A percentile compares a stretch with the other conserved stretches of the same genome.
Evolutionary conservation across 2,888 invertebrate species (phyloP).

Genomic region (Callinectes sapidus): DNA sequence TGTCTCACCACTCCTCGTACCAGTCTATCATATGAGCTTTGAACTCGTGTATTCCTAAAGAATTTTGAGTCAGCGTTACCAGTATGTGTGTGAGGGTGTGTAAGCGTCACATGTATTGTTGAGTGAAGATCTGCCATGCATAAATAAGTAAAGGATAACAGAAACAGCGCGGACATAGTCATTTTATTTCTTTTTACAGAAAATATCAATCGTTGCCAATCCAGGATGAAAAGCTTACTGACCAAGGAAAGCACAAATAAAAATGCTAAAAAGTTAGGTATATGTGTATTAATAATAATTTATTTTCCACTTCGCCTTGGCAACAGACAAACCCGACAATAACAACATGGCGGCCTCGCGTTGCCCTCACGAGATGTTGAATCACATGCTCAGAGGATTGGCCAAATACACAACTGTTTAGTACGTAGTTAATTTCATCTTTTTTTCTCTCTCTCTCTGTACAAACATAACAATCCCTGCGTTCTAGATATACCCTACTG

Average conservation of each 20-base stretch:
- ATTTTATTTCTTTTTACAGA: slow-evolving; percentile 70
- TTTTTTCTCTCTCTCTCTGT: slow-evolving; percentile 51
- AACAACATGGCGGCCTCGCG: slow-evolving; percentile 29
- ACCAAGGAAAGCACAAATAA: slow-evolving; percentile 49
- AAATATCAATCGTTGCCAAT: slow-evolving; percentile 70
- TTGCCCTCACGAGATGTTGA: slow-evolving; percentile 26
- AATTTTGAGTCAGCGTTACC: too few relatives aligned
- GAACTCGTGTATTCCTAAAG: too few relatives aligned
- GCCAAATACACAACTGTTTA: slow-evolving; percentile 37
- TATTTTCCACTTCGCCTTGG: slow-evolving; percentile 39
- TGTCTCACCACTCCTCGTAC: too few relatives aligned
- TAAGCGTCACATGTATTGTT: background rate
- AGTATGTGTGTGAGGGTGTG: too few relatives aligned
- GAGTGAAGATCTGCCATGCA: background rate
- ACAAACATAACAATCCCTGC: slow-evolving; percentile 69
- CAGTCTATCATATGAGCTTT: too few relatives aligned
- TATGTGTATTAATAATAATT: slow-evolving; percentile 36
- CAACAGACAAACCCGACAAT: slow-evolving; percentile 37
- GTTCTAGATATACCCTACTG: slow-evolving; percentile 57
- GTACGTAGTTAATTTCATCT: background rate
- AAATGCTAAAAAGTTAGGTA: slow-evolving; percentile 50
- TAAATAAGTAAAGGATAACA: background rate
- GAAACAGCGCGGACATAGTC: slow-evolving; percentile 55
- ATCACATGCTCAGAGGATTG: slow-evolving; percentile 19
- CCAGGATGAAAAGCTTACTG: slow-evolving; percentile 65